Conservation (phyloP, 2,888 invertebrate species). For the Hyposoter didymator region DNA sequence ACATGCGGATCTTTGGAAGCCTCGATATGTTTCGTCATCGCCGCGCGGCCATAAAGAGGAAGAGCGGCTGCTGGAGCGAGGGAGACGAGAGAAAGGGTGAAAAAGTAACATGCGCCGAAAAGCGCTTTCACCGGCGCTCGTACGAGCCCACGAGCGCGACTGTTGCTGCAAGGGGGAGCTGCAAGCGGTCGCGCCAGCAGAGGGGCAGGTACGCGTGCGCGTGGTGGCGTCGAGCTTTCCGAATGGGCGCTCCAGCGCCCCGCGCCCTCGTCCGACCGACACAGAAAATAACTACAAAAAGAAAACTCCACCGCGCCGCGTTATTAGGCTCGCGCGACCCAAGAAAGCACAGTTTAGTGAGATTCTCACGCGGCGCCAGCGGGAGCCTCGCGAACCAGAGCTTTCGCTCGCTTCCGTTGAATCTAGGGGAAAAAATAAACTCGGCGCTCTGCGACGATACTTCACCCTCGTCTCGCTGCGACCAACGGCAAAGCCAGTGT, state of each 20-base stretch:
- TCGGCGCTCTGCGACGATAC: neutral
- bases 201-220: neutral
- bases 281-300: constrained; percentile 1
- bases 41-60: neutral
- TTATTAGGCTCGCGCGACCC: neutral
- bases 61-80: too few relatives aligned
- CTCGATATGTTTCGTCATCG: neutral
- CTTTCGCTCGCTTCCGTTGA: constrained; percentile 18
- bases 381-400: constrained; percentile 51
- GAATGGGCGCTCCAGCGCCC: neutral
- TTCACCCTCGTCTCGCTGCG: neutral
- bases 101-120: constrained; percentile 15
- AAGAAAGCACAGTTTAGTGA: constrained; percentile 41
- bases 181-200: neutral
- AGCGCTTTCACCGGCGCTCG: neutral
- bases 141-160: constrained; percentile 7
- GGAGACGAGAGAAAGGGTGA: neutral
- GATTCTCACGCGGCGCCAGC: constrained; percentile 46
- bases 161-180: neutral
- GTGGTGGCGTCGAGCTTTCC: neutral
- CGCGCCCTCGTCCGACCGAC: neutral
- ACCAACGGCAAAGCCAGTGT: neutral
- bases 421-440: constrained; percentile 13
- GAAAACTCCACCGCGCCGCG: neutral
- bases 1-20: neutral